Evolutionary conservation across 2,888 invertebrate species (phyloP).

Genomic region (Trypoxylon attenuatum): DNA sequence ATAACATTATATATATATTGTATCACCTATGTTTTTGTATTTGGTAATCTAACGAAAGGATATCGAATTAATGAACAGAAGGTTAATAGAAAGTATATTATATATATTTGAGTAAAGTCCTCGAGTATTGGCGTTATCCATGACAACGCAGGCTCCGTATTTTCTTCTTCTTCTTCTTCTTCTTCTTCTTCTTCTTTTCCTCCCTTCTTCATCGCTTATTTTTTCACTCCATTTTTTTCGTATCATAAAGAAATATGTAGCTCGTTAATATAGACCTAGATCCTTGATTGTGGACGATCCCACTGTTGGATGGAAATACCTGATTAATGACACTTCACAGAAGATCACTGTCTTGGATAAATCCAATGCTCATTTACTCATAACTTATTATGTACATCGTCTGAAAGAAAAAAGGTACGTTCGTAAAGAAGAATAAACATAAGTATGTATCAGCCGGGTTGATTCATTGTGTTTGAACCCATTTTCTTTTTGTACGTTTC

Average conservation of each 20-base stretch:
- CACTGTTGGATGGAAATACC: background rate
- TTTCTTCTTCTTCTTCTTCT: constrained; percentile 4
- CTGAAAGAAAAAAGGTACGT: constrained; percentile 68
- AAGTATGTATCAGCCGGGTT: constrained; percentile 69
- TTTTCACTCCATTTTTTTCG: too few species aligned
- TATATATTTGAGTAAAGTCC: constrained; percentile 71
- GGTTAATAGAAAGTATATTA: constrained; percentile 73
- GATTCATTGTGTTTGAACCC: too few species aligned
- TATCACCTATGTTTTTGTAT: constrained; percentile 74
- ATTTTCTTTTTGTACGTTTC: too few species aligned
- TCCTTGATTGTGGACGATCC: too few species aligned
- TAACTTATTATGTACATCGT: constrained; percentile 73
- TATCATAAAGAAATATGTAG: background rate
- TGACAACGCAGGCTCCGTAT: constrained; percentile 24
- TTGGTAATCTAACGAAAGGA: constrained; percentile 70
- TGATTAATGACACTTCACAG: constrained; percentile 47
- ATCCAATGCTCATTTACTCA: constrained; percentile 72
- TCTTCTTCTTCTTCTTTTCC: background rate
- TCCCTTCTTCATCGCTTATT: background rate
- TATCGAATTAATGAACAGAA: constrained; percentile 69
- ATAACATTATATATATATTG: constrained; percentile 68
- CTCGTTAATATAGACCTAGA: too few species aligned
- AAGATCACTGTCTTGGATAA: constrained; percentile 63
- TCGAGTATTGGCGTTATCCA: constrained; percentile 68
- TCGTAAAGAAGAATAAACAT: constrained; percentile 73